phyloP scores from a whole-genome alignment of 2,797 vertebrate genomes.

The Amazona ochrocephala region DNA sequence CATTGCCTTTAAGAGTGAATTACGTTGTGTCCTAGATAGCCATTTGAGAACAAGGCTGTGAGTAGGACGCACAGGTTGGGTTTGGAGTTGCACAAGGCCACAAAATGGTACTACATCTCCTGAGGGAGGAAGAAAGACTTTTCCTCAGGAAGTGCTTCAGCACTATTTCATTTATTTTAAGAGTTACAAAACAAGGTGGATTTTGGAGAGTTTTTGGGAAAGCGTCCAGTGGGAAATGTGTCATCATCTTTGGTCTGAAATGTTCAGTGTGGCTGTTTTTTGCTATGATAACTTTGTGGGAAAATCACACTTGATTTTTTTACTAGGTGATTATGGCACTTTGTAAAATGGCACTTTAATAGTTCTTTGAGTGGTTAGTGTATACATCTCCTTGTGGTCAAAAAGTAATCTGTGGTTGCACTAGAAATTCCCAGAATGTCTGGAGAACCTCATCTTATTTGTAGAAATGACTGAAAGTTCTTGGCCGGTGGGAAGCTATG shows the following conservation, averaged over 20 bases:
- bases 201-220: background rate
- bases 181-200: background rate
- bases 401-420: background rate
- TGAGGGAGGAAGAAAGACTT: background rate
- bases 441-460: background rate
- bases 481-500: background rate
- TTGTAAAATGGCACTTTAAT: background rate
- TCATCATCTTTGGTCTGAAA: background rate
- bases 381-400: background rate
- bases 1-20: background rate
- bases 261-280: background rate
- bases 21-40: accelerated
- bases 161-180: background rate
- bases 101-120: background rate
- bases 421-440: constrained; percentile 3
- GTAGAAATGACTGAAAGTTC: background rate
- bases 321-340: background rate
- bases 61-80: background rate
- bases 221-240: background rate
- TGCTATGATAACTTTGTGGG: background rate
- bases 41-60: background rate
- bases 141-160: background rate
- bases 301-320: constrained; percentile 10
- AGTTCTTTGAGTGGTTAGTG: background rate
- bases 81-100: background rate